Evolutionary conservation across 2,888 invertebrate species (phyloP).

Genomic region (Panzeria rudis): DNA sequence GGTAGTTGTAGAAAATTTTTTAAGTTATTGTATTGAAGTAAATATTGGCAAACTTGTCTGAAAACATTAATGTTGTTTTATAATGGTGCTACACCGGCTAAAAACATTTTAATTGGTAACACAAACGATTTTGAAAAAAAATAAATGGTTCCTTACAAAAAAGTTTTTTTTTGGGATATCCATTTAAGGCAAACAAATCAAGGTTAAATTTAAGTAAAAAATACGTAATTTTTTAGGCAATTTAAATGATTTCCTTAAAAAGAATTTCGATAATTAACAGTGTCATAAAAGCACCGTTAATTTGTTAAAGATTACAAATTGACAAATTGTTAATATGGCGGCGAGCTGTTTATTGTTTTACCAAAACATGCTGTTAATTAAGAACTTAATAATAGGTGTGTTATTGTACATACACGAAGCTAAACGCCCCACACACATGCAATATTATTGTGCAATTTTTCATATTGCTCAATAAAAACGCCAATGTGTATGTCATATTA

Average conservation of each 20-base stretch:
- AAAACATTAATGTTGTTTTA: not conserved
- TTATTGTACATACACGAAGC: too few relatives aligned
- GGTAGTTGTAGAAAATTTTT: conserved; percentile 63
- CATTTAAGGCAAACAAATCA: conserved; percentile 1
- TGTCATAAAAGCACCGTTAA: not conserved
- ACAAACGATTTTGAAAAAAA: not conserved
- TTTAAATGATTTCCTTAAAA: not conserved
- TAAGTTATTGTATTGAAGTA: conserved; percentile 51
- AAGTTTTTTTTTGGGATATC: not conserved
- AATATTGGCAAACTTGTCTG: conserved; percentile 52
- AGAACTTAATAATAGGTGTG: too few relatives aligned
- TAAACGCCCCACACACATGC: too few relatives aligned
- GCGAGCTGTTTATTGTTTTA: too few relatives aligned
- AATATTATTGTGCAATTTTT: too few relatives aligned
- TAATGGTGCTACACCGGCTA: conserved; percentile 17
- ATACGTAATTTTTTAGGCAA: not conserved
- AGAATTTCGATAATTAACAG: not conserved
- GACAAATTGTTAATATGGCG: not conserved
- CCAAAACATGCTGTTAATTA: too few relatives aligned
- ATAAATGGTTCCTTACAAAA: not conserved
- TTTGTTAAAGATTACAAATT: not conserved
- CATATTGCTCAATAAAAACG: too few relatives aligned
- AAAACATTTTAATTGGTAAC: conserved; percentile 3
- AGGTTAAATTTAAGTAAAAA: not conserved
- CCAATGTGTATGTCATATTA: too few relatives aligned